Evolutionary conservation across 2,797 vertebrate genomes (phyloP).

Genomic region (Iguana delicatissima): DNA sequence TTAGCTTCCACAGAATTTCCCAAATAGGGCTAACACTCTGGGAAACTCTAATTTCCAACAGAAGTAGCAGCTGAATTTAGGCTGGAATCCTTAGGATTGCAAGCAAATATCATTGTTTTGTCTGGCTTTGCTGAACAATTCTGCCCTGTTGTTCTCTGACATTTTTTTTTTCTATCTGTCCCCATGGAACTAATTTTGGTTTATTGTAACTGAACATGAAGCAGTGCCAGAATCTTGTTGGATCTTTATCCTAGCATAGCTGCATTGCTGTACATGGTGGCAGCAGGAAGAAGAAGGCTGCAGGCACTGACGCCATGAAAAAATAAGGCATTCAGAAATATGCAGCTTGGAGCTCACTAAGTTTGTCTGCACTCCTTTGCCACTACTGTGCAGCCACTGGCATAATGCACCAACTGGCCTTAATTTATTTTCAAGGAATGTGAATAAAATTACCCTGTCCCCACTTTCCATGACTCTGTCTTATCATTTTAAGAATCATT

Average conservation of each 20-base stretch:
- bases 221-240: neutral
- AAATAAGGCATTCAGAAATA: no score
- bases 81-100: neutral
- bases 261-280: no score
- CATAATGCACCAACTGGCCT: no score
- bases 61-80: no score
- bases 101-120: conserved; percentile 6
- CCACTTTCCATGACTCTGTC: neutral
- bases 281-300: no score
- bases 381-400: neutral
- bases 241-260: no score
- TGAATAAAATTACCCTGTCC: neutral
- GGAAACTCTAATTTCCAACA: no score
- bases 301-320: no score
- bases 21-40: no score
- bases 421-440: neutral
- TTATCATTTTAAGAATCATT: neutral
- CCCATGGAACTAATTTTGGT: neutral
- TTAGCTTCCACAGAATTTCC: no score
- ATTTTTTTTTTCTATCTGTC: neutral
- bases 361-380: no score
- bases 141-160: neutral
- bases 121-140: neutral
- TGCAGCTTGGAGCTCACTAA: no score
- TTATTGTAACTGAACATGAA: neutral